A percentile compares a stretch with the other conserved stretches of the same genome.
phyloP scores from a whole-genome alignment of 2,113 vertebrate genomes.

The Dicrurus megarhynchus region DNA sequence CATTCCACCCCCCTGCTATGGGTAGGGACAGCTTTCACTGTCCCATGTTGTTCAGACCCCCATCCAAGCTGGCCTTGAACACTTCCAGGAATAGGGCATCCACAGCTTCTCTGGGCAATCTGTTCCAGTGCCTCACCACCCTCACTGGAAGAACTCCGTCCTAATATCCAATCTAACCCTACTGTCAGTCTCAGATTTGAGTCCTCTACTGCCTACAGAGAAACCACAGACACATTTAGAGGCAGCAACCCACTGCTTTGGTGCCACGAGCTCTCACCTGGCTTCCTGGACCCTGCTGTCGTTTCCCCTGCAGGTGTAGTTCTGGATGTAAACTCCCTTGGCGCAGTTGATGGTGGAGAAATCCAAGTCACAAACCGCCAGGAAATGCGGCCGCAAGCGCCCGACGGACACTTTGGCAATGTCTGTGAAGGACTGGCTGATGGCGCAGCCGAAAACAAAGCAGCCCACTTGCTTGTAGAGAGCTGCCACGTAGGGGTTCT shows the following conservation, averaged over 20 bases:
- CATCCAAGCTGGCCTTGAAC: background rate
- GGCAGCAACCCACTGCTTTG: background rate
- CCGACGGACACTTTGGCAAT: slow-evolving; percentile 99
- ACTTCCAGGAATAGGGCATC: background rate
- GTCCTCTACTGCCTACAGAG: background rate
- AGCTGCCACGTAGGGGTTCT: slow-evolving; percentile 91
- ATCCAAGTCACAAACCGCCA: slow-evolving; percentile 85
- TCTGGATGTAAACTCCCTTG: slow-evolving; percentile 85
- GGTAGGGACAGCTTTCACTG: background rate
- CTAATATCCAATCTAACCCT: background rate
- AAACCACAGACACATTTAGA: background rate
- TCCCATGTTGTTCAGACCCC: background rate
- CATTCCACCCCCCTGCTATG: accelerated
- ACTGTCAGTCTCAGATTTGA: no score
- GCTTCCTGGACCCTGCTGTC: slow-evolving; percentile 89
- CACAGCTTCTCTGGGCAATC: background rate
- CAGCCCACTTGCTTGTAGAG: slow-evolving; percentile 97
- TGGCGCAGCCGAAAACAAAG: slow-evolving; percentile 93
- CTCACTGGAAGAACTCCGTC: background rate
- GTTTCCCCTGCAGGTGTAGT: slow-evolving; percentile 81
- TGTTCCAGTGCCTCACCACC: background rate
- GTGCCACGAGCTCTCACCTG: slow-evolving; percentile 72
- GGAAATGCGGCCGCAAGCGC: slow-evolving; percentile 93
- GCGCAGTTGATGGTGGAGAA: slow-evolving; percentile 87
- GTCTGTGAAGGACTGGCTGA: slow-evolving; percentile 98